Percentiles rank a stretch among this genome's conserved stretches.
These are phyloP conservation scores for Protonibea diacanthus DNA, from an alignment of 2,797 vertebrate genomes.

Conservation along the genomic window DNA sequence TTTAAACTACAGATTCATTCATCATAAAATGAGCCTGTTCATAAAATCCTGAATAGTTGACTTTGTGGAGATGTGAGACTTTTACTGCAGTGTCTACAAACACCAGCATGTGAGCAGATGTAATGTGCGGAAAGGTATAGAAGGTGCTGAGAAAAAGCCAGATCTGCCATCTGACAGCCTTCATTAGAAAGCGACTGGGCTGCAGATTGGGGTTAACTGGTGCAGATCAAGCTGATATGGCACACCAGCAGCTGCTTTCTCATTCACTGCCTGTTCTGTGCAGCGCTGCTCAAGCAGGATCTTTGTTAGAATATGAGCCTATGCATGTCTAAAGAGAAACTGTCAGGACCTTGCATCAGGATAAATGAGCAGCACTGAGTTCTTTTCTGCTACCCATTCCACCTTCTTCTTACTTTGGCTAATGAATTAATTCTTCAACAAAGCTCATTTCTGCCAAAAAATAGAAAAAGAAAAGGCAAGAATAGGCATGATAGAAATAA, in stretches of 20 bases:
- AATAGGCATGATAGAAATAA: not conserved
- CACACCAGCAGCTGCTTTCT: constrained; percentile 55
- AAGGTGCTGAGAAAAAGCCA: constrained; percentile 25
- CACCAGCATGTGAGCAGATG: constrained; percentile 7
- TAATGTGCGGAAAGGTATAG: constrained; percentile 8
- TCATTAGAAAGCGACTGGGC: constrained; percentile 45
- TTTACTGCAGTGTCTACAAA: constrained; percentile 15
- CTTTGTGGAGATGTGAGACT: not conserved
- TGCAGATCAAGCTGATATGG: constrained; percentile 63
- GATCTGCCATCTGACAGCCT: constrained; percentile 62
- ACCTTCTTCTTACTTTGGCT: not conserved
- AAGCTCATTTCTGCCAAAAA: not conserved
- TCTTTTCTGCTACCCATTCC: not conserved
- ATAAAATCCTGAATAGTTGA: not conserved
- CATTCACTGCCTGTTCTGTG: constrained; percentile 38
- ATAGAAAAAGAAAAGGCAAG: too few relatives aligned
- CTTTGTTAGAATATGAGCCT: constrained; percentile 5
- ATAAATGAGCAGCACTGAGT: not conserved
- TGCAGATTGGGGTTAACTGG: constrained; percentile 62
- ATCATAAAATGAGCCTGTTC: not conserved
- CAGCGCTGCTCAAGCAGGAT: not conserved
- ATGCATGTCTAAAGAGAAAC: not conserved
- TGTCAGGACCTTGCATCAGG: not conserved
- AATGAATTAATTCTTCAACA: not conserved
- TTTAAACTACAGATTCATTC: not conserved